These are phyloP conservation scores for Prosapia bicincta DNA, from an alignment of 2,888 invertebrate genomes.

Conservation along the genomic window DNA sequence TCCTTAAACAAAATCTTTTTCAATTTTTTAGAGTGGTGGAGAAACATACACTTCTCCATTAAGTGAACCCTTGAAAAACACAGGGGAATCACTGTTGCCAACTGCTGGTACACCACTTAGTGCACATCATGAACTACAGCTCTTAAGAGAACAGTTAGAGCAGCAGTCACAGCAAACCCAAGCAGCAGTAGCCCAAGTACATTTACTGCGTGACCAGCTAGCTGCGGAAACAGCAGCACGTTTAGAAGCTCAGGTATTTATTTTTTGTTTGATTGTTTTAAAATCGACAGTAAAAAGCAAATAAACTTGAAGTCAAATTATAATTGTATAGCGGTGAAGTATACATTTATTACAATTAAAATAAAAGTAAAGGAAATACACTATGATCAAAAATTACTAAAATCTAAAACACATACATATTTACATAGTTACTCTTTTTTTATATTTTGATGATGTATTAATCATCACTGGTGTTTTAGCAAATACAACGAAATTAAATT, in stretches of 20 bases:
- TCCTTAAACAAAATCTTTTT: slow-evolving; percentile 49
- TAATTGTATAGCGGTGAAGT: too few species aligned
- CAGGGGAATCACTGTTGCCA: slow-evolving; percentile 38
- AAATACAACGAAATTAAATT: too few species aligned
- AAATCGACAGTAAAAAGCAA: too few species aligned
- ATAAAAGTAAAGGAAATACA: too few species aligned
- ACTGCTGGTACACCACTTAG: slow-evolving; percentile 50
- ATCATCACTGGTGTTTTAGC: too few species aligned
- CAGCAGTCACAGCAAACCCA: slow-evolving; percentile 94
- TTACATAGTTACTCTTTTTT: too few species aligned
- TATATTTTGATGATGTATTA: too few species aligned
- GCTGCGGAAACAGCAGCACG: slow-evolving; percentile 87
- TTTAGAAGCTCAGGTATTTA: slow-evolving; percentile 88
- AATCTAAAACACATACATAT: too few species aligned
- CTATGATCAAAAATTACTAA: too few species aligned
- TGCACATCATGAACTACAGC: slow-evolving; percentile 71
- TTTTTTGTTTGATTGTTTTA: too few species aligned
- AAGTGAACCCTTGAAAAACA: slow-evolving; percentile 45
- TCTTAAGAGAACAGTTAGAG: slow-evolving; percentile 85
- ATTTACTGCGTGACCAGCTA: slow-evolving; percentile 82
- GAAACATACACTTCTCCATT: slow-evolving; percentile 51
- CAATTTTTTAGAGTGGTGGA: slow-evolving; percentile 46
- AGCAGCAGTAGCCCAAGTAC: slow-evolving; percentile 86
- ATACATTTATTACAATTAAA: too few species aligned
- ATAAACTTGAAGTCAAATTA: too few species aligned